A percentile compares a stretch with the other conserved stretches of the same genome.
These are phyloP conservation scores for Trichopoda pennipes DNA, from an alignment of 2,888 invertebrate genomes.

Conservation along the genomic window DNA sequence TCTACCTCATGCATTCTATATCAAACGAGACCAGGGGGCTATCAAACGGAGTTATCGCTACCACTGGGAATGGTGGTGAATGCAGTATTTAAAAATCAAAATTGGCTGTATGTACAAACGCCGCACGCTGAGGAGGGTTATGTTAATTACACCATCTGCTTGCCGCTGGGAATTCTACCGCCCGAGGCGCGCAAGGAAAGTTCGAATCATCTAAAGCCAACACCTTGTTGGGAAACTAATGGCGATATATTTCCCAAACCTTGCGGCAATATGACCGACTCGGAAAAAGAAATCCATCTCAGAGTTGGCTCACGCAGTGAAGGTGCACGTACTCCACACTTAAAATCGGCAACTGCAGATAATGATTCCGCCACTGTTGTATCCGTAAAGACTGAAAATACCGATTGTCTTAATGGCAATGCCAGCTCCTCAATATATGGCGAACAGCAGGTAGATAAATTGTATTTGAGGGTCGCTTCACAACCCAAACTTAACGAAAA, in stretches of 20 bases:
- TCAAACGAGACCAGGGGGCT: conserved; percentile 87
- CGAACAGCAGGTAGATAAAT: conserved; percentile 87
- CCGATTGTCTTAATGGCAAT: conserved; percentile 69
- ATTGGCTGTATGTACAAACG: conserved; percentile 92
- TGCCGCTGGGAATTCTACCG: conserved; percentile 89
- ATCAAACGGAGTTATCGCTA: conserved; percentile 86
- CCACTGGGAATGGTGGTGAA: conserved; percentile 93
- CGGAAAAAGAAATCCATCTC: conserved; percentile 85
- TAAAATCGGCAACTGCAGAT: conserved; percentile 71
- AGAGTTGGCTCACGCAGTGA: conserved; percentile 86
- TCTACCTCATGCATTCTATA: conserved; percentile 88
- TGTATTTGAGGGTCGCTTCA: conserved; percentile 85
- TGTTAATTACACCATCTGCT: conserved; percentile 88
- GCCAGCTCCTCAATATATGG: conserved; percentile 81
- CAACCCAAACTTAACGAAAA: conserved; percentile 82
- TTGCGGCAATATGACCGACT: conserved; percentile 90
- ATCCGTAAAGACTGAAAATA: conserved; percentile 68
- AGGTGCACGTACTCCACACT: conserved; percentile 83
- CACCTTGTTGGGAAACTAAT: conserved; percentile 90
- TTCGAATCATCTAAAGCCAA: conserved; percentile 81
- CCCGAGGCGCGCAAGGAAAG: conserved; percentile 76
- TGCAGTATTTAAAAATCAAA: conserved; percentile 91
- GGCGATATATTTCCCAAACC: conserved; percentile 91
- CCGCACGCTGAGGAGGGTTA: conserved; percentile 93
- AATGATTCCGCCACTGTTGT: conserved; percentile 71